phyloP scores from a whole-genome alignment of 2,888 invertebrate species.

The Nomada flava region DNA sequence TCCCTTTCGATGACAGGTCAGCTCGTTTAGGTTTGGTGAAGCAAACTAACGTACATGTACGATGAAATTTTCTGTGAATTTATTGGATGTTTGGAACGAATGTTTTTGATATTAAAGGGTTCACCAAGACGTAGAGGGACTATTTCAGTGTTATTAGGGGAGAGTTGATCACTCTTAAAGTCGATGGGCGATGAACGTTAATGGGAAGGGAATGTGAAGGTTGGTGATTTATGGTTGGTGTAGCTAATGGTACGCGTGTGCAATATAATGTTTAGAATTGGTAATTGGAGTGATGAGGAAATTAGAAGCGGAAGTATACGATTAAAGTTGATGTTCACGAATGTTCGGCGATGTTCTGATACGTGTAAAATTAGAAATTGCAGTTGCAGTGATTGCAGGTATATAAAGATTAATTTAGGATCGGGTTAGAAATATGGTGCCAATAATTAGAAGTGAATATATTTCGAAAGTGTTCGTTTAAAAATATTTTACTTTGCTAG shows the following conservation, averaged over 20 bases:
- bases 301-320: not conserved
- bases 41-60: not conserved
- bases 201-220: not conserved
- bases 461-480: not conserved
- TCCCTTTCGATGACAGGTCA: not conserved
- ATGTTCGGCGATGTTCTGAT: not conserved
- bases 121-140: no score
- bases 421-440: not conserved
- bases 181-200: not conserved
- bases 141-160: not conserved
- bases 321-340: not conserved
- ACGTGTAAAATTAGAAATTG: not conserved
- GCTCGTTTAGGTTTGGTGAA: not conserved
- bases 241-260: not conserved
- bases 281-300: not conserved
- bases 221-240: not conserved
- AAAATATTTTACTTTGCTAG: not conserved
- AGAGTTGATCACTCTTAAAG: conserved; percentile 3
- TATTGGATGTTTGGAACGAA: no score
- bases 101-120: not conserved
- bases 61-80: no score
- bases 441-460: not conserved
- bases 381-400: not conserved
- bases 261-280: not conserved
- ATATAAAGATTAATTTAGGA: no score